Evolutionary conservation across 2,797 vertebrate species (phyloP), one percentile per base, ranked within the genome.

Genomic region (Catostomus latipinnis): DNA sequence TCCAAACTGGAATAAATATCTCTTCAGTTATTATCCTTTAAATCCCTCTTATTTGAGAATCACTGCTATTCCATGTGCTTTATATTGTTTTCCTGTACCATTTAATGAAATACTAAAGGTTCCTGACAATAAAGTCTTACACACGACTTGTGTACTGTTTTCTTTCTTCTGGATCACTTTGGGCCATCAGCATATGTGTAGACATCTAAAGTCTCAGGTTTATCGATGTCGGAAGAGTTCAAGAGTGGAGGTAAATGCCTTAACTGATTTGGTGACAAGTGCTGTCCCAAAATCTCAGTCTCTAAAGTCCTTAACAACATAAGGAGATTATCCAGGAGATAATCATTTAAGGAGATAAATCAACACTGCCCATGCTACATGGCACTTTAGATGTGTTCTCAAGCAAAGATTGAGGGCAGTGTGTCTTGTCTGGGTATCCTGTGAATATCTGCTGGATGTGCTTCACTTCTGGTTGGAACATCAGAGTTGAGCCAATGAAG

Each of bases 121-220:
- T 85, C 71, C 68, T 74, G 54, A 71, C 62, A 89, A 92, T 92
- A 93, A 93, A 93, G 22, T 82, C 61, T 82, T 56, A 49, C 50
- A 70, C 60, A 65, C 8, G 52, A 65, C 6, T 73, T 12, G 52
- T 8, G 6, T n/a, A 9, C 54, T 22, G 56, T 63, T 66, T 74
- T 58, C 56, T 43, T 57, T 76, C 1, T 70, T 78, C 62, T 22
- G 50, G 50, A 63, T 49, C 8, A 34, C n/a, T 43, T 50, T 74
- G 46, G 13, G 48, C 50, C 18, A 49, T 74, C 8, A 14, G 12
- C 14, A 12, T 34, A 22, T 56, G 56, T 57, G 45, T 48, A 58
- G 3, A 48, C 45, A 58, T 65, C 8, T 9, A 6, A 60, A 22
- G 16, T 45, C 12, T 34, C 1, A 2, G 14, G 10, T 16, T 53